These are phyloP conservation scores for Cyphomyrus discorhynchus DNA, from an alignment of 2,113 vertebrate species.

Conservation along the genomic window DNA sequence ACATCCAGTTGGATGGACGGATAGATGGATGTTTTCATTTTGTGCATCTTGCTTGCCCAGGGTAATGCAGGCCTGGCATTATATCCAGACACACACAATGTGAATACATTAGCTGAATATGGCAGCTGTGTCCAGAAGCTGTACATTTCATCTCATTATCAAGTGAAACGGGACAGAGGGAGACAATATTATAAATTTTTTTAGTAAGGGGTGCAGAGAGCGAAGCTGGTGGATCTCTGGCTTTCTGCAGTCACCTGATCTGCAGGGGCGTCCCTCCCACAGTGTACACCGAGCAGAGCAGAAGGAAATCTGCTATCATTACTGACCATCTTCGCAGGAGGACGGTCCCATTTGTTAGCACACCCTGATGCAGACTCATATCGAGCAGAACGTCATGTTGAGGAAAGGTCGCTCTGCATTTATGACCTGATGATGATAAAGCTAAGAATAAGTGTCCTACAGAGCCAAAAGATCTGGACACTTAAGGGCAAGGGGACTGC, in stretches of 20 bases:
- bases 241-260: background rate
- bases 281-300: background rate
- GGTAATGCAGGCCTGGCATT: background rate
- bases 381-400: background rate
- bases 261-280: background rate
- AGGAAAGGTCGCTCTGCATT: background rate
- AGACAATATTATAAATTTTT: background rate
- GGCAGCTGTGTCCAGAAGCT: background rate
- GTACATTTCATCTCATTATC: slow-evolving; percentile 12
- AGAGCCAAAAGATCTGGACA: background rate
- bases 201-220: background rate
- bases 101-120: background rate
- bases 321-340: background rate
- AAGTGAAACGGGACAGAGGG: background rate
- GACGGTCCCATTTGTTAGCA: background rate
- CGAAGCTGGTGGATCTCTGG: background rate
- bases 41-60: background rate
- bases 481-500: background rate
- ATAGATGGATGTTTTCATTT: background rate
- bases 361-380: background rate
- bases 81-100: background rate
- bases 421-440: background rate
- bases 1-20: background rate
- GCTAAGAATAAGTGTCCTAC: background rate
- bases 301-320: background rate